Evolutionary conservation across 2,113 vertebrate genomes (phyloP).

Genomic region (Pituophis catenifer): DNA sequence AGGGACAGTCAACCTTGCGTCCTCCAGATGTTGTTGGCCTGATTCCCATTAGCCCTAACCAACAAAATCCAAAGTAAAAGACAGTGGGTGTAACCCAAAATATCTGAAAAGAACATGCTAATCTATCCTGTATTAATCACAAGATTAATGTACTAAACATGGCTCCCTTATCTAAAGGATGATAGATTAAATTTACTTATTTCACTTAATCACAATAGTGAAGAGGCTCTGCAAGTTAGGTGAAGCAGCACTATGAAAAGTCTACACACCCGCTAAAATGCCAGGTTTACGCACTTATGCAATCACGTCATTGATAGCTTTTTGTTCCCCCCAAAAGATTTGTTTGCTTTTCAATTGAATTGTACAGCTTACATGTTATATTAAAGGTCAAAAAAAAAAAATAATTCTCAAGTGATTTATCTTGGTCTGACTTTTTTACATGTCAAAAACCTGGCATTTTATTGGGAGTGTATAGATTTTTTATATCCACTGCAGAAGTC

Average conservation of each 20-base stretch:
- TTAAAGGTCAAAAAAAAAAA: not conserved
- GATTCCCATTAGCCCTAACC: not conserved
- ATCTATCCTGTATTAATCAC: not conserved
- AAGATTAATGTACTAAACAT: not conserved
- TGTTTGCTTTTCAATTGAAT: not conserved
- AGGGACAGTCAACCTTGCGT: not conserved
- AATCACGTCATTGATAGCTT: not conserved
- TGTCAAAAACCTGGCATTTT: not conserved
- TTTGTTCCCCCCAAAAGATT: not conserved
- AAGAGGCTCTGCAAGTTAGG: not conserved
- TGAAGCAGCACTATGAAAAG: not conserved
- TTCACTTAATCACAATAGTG: too few relatives aligned
- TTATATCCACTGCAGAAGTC: not conserved
- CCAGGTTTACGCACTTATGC: not conserved
- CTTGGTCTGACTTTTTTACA: not conserved
- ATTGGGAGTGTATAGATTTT: not conserved
- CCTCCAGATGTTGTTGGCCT: not conserved
- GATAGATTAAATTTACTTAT: not conserved
- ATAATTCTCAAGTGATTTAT: not conserved
- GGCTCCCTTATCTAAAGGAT: not conserved
- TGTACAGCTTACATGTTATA: not conserved
- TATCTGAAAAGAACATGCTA: not conserved
- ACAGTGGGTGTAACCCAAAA: not conserved
- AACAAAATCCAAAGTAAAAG: not conserved
- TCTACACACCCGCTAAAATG: not conserved